phyloP scores from a whole-genome alignment of 2,888 invertebrate species.

The Entomobrya multifasciata region DNA sequence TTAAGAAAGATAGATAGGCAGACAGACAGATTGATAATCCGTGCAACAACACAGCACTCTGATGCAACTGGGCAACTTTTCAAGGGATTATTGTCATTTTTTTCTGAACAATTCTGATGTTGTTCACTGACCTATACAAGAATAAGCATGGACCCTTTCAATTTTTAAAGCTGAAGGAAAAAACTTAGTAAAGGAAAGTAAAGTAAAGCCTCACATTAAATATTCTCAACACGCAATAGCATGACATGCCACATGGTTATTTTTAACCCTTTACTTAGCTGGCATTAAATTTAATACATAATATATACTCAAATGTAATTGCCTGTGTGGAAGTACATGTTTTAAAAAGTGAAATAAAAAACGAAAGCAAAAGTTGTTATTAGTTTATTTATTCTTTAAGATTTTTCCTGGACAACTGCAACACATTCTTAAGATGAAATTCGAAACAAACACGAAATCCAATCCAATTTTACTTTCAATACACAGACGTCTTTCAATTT shows the following conservation, averaged over 20 bases:
- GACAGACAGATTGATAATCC: constrained; percentile 32
- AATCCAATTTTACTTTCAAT: too few species aligned
- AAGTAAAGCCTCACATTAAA: constrained; percentile 20
- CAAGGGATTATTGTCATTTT: constrained; percentile 40
- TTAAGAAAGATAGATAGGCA: background rate
- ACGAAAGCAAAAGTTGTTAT: too few species aligned
- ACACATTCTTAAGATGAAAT: too few species aligned
- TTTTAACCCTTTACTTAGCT: background rate
- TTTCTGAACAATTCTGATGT: background rate
- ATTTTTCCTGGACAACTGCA: too few species aligned
- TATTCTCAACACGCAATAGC: constrained; percentile 22
- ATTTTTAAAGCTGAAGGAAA: too few species aligned
- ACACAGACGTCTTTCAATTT: too few species aligned
- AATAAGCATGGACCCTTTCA: background rate
- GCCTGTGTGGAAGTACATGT: too few species aligned
- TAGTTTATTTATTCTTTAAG: too few species aligned
- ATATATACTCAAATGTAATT: too few species aligned
- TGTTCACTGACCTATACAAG: constrained; percentile 27
- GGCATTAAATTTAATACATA: too few species aligned
- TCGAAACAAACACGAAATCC: too few species aligned
- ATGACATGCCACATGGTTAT: background rate
- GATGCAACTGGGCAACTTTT: constrained; percentile 23
- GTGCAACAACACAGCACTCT: background rate
- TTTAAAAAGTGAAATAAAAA: too few species aligned
- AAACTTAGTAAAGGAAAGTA: background rate